A percentile compares a stretch with the other conserved stretches of the same genome.
These are phyloP conservation scores for Sander vitreus DNA, from an alignment of 2,113 vertebrate genomes.

Conservation along the genomic window DNA sequence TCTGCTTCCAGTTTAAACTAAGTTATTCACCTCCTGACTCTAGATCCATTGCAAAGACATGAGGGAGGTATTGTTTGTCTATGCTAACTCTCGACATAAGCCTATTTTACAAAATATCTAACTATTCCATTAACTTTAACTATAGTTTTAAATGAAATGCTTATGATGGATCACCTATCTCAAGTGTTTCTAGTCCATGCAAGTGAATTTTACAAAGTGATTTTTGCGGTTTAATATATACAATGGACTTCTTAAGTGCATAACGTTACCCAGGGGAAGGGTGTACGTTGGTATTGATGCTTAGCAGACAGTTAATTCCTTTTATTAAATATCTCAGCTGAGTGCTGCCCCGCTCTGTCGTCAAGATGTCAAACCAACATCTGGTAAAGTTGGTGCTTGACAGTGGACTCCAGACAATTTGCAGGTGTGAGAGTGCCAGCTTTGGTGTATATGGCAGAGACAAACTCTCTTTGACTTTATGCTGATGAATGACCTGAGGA, in stretches of 20 bases:
- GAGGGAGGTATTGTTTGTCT: neutral
- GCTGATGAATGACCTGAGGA: conserved; percentile 50
- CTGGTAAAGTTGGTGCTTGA: conserved; percentile 14
- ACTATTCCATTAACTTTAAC: neutral
- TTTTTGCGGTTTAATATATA: neutral
- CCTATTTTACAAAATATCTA: neutral
- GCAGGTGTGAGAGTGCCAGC: conserved; percentile 38
- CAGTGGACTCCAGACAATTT: conserved; percentile 1
- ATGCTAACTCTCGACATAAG: too few species aligned
- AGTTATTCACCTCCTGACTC: neutral
- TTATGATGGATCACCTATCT: neutral
- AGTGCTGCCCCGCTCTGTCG: neutral
- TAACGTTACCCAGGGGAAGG: neutral
- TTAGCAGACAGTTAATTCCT: conserved; percentile 1
- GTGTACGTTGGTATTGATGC: neutral
- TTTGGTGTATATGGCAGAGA: conserved; percentile 21
- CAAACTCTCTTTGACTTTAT: conserved; percentile 35
- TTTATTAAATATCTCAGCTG: conserved; percentile 17
- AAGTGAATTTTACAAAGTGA: neutral
- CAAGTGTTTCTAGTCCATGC: neutral
- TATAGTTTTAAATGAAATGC: neutral
- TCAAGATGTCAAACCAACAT: conserved; percentile 20
- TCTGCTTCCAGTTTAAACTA: neutral
- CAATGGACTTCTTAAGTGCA: neutral
- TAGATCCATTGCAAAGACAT: neutral